phyloP scores from a whole-genome alignment of 2,113 vertebrate genomes.

The Chloroceryle aenea region DNA sequence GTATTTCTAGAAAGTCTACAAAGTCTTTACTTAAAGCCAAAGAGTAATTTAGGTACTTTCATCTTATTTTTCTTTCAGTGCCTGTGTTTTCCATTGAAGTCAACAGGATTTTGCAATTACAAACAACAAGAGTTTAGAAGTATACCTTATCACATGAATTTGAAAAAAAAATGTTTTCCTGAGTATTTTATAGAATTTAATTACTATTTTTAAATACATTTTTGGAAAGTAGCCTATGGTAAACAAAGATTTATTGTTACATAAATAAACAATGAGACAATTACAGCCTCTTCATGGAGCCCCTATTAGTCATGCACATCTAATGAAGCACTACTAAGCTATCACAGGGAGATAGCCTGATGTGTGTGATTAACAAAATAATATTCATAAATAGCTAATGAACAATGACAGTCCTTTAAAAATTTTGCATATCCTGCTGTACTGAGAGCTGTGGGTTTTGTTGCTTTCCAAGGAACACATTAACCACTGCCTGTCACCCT shows the following conservation, averaged over 20 bases:
- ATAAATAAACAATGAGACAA: constrained; percentile 67
- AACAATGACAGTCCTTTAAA: neutral
- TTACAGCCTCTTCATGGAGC: constrained; percentile 41
- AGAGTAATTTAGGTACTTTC: neutral
- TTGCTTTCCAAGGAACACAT: neutral
- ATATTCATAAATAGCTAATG: neutral
- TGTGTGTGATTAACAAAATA: constrained; percentile 61
- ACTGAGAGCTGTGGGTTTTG: neutral
- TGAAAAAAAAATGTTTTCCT: neutral
- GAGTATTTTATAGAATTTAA: neutral
- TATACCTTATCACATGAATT: neutral
- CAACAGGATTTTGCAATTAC: neutral
- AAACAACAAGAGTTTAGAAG: neutral
- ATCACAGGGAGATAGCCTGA: constrained; percentile 44
- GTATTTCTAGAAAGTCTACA: neutral
- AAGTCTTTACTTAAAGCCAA: neutral
- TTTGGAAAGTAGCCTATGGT: constrained; percentile 17
- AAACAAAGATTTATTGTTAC: constrained; percentile 48
- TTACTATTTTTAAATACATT: constrained; percentile 13
- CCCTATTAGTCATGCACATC: constrained; percentile 25
- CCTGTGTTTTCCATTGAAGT: neutral
- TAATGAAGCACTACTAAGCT: constrained; percentile 58
- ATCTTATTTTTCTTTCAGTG: neutral
- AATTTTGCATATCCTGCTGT: neutral
- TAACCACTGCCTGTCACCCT: neutral